phyloP scores from a whole-genome alignment of 2,113 vertebrate genomes.

The Oncorhynchus kisutch region DNA sequence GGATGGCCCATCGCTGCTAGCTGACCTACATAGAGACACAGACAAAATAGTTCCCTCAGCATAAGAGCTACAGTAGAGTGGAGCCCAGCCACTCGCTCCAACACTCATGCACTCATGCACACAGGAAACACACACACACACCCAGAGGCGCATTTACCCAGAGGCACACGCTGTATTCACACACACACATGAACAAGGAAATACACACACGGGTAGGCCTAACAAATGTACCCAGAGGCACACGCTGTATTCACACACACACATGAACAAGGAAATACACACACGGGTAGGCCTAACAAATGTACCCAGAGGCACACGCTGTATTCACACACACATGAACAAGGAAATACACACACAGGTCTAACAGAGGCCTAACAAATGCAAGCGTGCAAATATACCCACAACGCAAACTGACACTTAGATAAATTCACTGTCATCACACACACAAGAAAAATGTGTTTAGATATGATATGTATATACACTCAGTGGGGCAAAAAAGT shows the following conservation, averaged over 20 bases:
- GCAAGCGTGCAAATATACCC: no score
- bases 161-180: background rate
- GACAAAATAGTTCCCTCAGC: conserved; percentile 70
- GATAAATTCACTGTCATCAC: background rate
- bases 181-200: background rate
- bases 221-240: background rate
- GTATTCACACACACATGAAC: background rate
- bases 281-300: background rate
- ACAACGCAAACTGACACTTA: no score
- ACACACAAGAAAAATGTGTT: no score
- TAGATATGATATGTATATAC: no score
- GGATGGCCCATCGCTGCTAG: conserved; percentile 75
- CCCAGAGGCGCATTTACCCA: background rate
- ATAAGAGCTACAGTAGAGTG: background rate
- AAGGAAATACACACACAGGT: background rate
- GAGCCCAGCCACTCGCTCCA: background rate
- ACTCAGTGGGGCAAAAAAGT: no score
- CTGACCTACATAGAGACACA: conserved; percentile 80
- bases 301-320: background rate
- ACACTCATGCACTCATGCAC: background rate
- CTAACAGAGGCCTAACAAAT: no score
- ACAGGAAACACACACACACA: background rate
- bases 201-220: background rate
- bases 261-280: background rate
- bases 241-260: background rate